phyloP scores from a whole-genome alignment of 1,140 invertebrate genomes.

The Sinonovacula constricta region DNA sequence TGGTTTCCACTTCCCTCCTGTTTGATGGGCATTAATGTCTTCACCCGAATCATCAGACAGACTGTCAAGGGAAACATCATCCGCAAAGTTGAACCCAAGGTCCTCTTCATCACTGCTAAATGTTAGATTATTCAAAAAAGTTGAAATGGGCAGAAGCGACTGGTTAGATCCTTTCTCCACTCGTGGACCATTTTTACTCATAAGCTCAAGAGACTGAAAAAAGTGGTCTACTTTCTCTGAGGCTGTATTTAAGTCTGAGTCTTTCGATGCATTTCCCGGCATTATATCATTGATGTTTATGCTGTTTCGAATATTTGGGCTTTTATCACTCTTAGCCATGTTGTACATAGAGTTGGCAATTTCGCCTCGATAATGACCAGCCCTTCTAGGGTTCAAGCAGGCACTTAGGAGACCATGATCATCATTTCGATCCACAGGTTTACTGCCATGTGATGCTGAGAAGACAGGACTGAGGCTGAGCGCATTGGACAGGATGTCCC shows the following conservation, averaged over 20 bases:
- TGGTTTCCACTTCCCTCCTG: conserved; percentile 63
- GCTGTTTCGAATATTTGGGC: conserved; percentile 42
- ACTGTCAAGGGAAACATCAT: conserved; percentile 63
- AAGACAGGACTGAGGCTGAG: background rate
- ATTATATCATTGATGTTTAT: conserved; percentile 55
- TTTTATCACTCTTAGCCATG: conserved; percentile 52
- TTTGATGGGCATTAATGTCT: conserved; percentile 81
- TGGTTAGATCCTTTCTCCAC: conserved; percentile 18
- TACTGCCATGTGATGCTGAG: background rate
- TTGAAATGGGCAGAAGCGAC: conserved; percentile 66
- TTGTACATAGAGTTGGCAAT: too few relatives aligned
- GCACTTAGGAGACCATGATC: conserved; percentile 36
- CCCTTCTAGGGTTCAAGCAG: background rate
- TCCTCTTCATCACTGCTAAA: conserved; percentile 72
- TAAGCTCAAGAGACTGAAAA: conserved; percentile 90
- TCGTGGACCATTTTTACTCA: conserved; percentile 84
- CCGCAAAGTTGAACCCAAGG: conserved; percentile 61
- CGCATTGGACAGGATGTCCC: background rate
- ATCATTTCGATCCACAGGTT: conserved; percentile 7
- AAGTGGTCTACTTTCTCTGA: conserved; percentile 85
- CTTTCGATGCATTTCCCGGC: background rate
- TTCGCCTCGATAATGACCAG: background rate
- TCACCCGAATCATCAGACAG: conserved; percentile 69
- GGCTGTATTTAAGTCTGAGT: background rate
- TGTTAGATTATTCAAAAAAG: conserved; percentile 70